A percentile compares a stretch with the other conserved stretches of the same genome.
Evolutionary conservation across 2,113 vertebrate genomes (phyloP).

Genomic region (Panurus biarmicus): DNA sequence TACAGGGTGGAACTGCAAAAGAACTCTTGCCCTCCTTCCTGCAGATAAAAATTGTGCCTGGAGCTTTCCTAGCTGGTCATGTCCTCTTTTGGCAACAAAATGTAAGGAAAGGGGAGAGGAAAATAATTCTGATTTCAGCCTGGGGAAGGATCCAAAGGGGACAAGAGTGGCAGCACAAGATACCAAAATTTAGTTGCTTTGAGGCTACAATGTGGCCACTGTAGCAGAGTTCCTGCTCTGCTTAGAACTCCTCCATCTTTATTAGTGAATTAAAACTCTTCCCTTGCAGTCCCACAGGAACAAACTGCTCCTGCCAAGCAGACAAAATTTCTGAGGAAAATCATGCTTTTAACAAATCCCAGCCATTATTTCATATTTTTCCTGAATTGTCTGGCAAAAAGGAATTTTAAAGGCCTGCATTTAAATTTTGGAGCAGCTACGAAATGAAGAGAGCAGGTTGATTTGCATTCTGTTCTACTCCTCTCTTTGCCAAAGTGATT

Average conservation of each 20-base stretch:
- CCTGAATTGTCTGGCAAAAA: background rate
- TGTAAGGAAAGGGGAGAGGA: background rate
- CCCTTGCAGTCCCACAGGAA: background rate
- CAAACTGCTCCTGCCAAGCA: background rate
- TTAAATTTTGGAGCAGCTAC: background rate
- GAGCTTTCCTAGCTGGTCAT: background rate
- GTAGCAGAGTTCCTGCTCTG: background rate
- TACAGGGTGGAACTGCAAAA: background rate
- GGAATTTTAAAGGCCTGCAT: background rate
- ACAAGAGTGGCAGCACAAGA: background rate
- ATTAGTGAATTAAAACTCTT: background rate
- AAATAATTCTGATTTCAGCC: background rate
- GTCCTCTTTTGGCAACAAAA: background rate
- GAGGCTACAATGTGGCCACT: background rate
- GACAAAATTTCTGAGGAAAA: background rate
- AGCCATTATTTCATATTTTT: background rate
- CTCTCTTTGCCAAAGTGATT: constrained; percentile 30
- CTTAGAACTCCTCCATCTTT: background rate
- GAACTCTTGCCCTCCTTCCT: background rate
- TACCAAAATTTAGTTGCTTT: background rate
- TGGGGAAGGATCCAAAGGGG: background rate
- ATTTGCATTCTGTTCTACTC: constrained; percentile 39
- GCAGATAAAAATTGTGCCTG: background rate
- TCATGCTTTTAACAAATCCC: background rate
- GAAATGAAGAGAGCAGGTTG: constrained; percentile 40